These are phyloP conservation scores for Diuraphis noxia DNA, from an alignment of 1,140 invertebrate species.

Conservation along the genomic window DNA sequence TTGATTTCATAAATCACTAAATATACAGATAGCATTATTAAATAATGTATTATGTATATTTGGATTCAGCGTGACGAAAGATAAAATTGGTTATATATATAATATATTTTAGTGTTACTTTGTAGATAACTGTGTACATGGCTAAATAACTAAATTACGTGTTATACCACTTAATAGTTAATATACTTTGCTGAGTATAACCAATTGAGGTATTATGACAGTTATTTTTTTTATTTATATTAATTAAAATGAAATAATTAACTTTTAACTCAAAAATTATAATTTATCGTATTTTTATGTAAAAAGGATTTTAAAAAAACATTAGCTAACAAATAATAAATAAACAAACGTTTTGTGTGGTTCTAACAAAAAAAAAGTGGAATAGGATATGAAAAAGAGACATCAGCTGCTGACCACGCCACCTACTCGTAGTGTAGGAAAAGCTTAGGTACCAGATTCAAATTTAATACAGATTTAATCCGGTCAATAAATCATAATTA, in stretches of 20 bases:
- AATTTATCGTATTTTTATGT: not conserved
- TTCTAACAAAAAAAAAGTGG: not conserved
- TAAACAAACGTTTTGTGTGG: not conserved
- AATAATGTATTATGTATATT: too few relatives aligned
- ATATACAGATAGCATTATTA: not conserved
- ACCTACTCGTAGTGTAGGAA: not conserved
- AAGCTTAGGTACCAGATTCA: not conserved
- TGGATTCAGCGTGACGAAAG: too few relatives aligned
- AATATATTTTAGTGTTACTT: too few relatives aligned
- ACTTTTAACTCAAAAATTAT: not conserved
- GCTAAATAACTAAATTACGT: too few relatives aligned
- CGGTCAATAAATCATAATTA: not conserved
- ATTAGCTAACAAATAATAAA: not conserved
- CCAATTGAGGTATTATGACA: too few relatives aligned
- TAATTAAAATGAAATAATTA: too few relatives aligned
- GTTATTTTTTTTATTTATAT: too few relatives aligned
- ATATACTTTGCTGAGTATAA: too few relatives aligned
- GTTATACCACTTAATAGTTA: too few relatives aligned
- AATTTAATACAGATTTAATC: not conserved
- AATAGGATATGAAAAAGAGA: not conserved
- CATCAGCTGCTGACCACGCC: not conserved
- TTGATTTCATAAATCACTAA: not conserved
- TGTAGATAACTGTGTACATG: too few relatives aligned
- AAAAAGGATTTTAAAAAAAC: not conserved
- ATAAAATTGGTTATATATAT: too few relatives aligned